Evolutionary conservation across 1,140 invertebrate genomes (phyloP).

Genomic region (Pseudomyrmex cubaensis): DNA sequence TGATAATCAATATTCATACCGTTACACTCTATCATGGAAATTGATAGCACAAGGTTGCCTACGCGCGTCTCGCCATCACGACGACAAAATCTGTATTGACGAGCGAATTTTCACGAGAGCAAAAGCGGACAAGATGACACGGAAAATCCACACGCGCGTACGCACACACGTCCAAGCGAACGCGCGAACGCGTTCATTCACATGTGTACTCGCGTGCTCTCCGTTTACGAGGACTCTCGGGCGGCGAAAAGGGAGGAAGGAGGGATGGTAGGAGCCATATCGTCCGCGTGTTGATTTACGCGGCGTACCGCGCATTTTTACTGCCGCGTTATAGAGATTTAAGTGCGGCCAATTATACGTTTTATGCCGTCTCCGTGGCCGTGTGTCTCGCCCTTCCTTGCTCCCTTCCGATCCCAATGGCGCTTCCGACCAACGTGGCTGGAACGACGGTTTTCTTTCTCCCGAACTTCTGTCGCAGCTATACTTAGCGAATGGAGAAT

Average conservation of each 20-base stretch:
- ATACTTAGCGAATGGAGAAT: conserved; percentile 75
- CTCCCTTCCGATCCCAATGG: conserved; percentile 15
- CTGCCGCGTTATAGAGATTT: conserved; percentile 83
- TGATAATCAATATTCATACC: too few relatives aligned
- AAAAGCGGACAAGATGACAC: not conserved
- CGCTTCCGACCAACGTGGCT: conserved; percentile 41
- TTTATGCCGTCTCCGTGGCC: conserved; percentile 72
- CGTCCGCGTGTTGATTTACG: conserved; percentile 83
- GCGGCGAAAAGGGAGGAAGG: not conserved
- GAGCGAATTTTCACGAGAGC: not conserved
- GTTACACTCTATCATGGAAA: not conserved
- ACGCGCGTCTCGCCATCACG: not conserved
- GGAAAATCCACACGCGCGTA: not conserved
- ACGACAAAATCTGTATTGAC: conserved; percentile 3
- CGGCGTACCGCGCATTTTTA: conserved; percentile 81
- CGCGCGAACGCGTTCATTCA: conserved; percentile 38
- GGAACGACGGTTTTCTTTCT: conserved; percentile 58
- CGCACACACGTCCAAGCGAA: conserved; percentile 36
- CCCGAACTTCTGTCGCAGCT: conserved; percentile 58
- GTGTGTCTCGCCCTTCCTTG: conserved; percentile 13
- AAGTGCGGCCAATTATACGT: conserved; percentile 84
- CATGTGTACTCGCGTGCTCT: conserved; percentile 38
- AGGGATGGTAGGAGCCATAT: conserved; percentile 72
- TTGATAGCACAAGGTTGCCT: not conserved
- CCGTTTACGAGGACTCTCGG: conserved; percentile 68